These are phyloP conservation scores for Venusia cambrica DNA, from an alignment of 2,888 invertebrate genomes.

Conservation along the genomic window DNA sequence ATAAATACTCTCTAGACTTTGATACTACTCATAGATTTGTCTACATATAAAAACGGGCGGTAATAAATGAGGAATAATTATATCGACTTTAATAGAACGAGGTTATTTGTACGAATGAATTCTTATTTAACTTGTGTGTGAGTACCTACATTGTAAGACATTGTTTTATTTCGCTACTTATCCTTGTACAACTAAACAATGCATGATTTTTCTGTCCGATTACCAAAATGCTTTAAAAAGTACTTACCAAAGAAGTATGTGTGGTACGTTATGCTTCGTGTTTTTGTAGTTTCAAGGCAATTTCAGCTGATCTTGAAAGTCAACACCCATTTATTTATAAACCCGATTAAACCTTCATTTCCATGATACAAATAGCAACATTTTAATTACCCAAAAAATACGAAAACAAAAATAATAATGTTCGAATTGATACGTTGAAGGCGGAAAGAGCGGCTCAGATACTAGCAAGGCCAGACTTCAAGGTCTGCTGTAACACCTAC, in stretches of 20 bases:
- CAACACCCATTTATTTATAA: slow-evolving; percentile 5
- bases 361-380: slow-evolving; percentile 19
- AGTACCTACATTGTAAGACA: slow-evolving; percentile 14
- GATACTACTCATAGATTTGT: background rate
- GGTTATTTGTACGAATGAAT: too few relatives aligned
- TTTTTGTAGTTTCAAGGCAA: background rate
- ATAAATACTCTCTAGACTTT: slow-evolving; percentile 4
- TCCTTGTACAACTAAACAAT: slow-evolving; percentile 19
- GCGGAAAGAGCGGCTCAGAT: slow-evolving; percentile 78
- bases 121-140: slow-evolving; percentile 2
- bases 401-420: slow-evolving; percentile 62
- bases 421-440: slow-evolving; percentile 76
- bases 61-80: slow-evolving; percentile 2
- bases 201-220: slow-evolving; percentile 5
- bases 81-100: slow-evolving; percentile 4
- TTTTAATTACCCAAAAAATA: slow-evolving; percentile 31
- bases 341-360: slow-evolving; percentile 8
- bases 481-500: slow-evolving; percentile 55
- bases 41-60: slow-evolving; percentile 1
- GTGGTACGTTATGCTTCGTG: too few relatives aligned
- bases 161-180: slow-evolving; percentile 17
- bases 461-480: slow-evolving; percentile 71
- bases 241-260: too few relatives aligned
- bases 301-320: background rate
- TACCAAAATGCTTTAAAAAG: too few relatives aligned